phyloP scores from a whole-genome alignment of 2,888 invertebrate species.

The Mesoligia furuncula region DNA sequence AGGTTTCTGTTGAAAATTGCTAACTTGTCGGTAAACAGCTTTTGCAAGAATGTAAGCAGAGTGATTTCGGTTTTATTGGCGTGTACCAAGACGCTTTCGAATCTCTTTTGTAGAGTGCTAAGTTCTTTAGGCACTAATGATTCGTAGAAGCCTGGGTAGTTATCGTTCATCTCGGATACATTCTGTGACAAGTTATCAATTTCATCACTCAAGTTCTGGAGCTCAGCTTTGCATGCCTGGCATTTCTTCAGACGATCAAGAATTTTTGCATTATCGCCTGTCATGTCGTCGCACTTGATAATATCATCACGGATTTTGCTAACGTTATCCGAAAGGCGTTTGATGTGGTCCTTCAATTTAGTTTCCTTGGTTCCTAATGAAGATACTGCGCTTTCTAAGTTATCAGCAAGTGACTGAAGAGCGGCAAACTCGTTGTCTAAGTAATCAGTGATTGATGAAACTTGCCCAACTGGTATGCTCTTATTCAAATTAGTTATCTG shows the following conservation, averaged over 20 bases:
- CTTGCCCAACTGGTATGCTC: conserved; percentile 92
- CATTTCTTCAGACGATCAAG: conserved; percentile 94
- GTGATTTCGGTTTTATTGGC: conserved; percentile 95
- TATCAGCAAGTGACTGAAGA: conserved; percentile 93
- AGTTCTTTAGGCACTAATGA: conserved; percentile 95
- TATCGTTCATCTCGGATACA: conserved; percentile 93
- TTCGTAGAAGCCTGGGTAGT: conserved; percentile 94
- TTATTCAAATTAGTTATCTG: conserved; percentile 95
- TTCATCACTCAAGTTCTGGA: conserved; percentile 92
- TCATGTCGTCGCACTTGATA: conserved; percentile 97
- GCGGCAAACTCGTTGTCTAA: conserved; percentile 94
- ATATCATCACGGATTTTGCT: conserved; percentile 94
- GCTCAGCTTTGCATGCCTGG: conserved; percentile 92
- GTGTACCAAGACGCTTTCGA: conserved; percentile 94
- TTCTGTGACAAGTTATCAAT: conserved; percentile 93
- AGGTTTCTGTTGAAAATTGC: conserved; percentile 95
- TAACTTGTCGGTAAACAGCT: conserved; percentile 96
- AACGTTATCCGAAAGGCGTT: conserved; percentile 92
- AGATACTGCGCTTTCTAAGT: conserved; percentile 93
- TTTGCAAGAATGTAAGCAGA: conserved; percentile 95
- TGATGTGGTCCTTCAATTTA: conserved; percentile 93
- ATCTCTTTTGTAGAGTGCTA: conserved; percentile 95
- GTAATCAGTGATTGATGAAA: conserved; percentile 92
- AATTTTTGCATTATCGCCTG: conserved; percentile 96
- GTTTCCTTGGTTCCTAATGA: conserved; percentile 94